Conservation (phyloP, 2,888 invertebrate species). For the Sinodicranocentrus sp. region DNA sequence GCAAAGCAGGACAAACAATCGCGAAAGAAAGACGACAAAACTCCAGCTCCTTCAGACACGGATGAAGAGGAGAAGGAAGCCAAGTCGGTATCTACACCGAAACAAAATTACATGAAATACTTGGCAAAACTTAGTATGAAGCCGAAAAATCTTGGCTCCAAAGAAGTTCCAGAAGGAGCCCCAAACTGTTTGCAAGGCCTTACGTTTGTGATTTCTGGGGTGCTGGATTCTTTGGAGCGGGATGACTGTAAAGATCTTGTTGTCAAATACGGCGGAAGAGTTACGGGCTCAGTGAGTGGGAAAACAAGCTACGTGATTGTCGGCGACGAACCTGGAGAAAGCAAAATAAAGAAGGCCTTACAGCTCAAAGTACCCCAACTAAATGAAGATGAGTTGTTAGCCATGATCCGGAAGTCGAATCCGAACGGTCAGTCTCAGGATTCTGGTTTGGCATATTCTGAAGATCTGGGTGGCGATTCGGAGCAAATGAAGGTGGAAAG, state of each 20-base stretch:
- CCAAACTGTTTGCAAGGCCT: conserved; percentile 85
- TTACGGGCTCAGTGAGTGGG: conserved; percentile 86
- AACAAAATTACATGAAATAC: conserved; percentile 86
- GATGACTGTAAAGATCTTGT: conserved; percentile 88
- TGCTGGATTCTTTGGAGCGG: conserved; percentile 91
- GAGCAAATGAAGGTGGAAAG: conserved; percentile 24
- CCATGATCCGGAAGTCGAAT: conserved; percentile 83
- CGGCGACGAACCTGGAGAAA: conserved; percentile 91
- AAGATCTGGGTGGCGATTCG: conserved; percentile 12
- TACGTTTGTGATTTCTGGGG: conserved; percentile 89
- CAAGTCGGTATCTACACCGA: conserved; percentile 81
- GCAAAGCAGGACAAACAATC: neutral
- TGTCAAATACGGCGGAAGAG: conserved; percentile 88
- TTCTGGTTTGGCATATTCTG: conserved; percentile 23
- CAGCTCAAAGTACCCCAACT: conserved; percentile 85
- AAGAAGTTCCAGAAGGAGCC: conserved; percentile 87
- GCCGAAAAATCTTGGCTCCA: conserved; percentile 89
- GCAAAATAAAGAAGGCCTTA: conserved; percentile 86
- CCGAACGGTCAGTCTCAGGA: conserved; percentile 57
- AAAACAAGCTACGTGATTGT: conserved; percentile 90
- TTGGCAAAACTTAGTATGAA: conserved; percentile 83
- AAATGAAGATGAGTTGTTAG: conserved; percentile 89
- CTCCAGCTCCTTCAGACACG: conserved; percentile 25
- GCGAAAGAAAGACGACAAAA: conserved; percentile 28
- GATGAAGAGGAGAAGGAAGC: conserved; percentile 80